Percentiles rank a stretch among this genome's conserved stretches.
Conservation (phyloP, 2,113 vertebrate species). For the Verasper variegatus region DNA sequence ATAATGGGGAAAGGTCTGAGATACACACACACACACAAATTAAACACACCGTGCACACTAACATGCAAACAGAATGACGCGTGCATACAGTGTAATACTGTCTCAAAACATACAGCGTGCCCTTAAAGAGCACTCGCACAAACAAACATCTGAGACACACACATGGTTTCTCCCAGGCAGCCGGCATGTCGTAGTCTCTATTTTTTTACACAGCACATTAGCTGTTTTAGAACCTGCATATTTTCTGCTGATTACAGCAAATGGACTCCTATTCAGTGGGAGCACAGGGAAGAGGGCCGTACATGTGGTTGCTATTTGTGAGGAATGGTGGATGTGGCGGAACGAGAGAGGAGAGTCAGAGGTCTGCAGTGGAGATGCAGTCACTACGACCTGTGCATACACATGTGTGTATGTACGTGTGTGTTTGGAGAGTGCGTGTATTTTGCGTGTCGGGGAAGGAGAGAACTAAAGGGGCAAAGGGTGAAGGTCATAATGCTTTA, state of each 20-base stretch:
- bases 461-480: slow-evolving; percentile 48
- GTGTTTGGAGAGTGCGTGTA: slow-evolving; percentile 15
- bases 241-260: slow-evolving; percentile 97
- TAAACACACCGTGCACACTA: slow-evolving; percentile 31
- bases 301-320: slow-evolving; percentile 99
- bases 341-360: slow-evolving; percentile 82
- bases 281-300: slow-evolving; percentile 81
- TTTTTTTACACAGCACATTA: slow-evolving; percentile 84
- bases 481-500: slow-evolving; percentile 73
- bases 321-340: slow-evolving; percentile 85
- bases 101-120: slow-evolving; percentile 22
- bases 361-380: slow-evolving; percentile 89
- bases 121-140: slow-evolving; percentile 33
- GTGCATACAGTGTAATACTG: not conserved
- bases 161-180: slow-evolving; percentile 48
- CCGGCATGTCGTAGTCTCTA: slow-evolving; percentile 52
- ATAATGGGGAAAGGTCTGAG: slow-evolving; percentile 8
- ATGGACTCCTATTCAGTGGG: slow-evolving; percentile 88
- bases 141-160: slow-evolving; percentile 48
- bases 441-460: slow-evolving; percentile 59
- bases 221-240: slow-evolving; percentile 88
- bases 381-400: slow-evolving; percentile 68
- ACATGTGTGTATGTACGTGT: slow-evolving; percentile 38
- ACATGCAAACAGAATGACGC: slow-evolving; percentile 24
- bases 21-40: slow-evolving; percentile 31